A percentile compares a stretch with the other conserved stretches of the same genome.
These are phyloP conservation scores for Phenacoccus solenopsis DNA, from an alignment of 1,140 invertebrate genomes.

Conservation along the genomic window DNA sequence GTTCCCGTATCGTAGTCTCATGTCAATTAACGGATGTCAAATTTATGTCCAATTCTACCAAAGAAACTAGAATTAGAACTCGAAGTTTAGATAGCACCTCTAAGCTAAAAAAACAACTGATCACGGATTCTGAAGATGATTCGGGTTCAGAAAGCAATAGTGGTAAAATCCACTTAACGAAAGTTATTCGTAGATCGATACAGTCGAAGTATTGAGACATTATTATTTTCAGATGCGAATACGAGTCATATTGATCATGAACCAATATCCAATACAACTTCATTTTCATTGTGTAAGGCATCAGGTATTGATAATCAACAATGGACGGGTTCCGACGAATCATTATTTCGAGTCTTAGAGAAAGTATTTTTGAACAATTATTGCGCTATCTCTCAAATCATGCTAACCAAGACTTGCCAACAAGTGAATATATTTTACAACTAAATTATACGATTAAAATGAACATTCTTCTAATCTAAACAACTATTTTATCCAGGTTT, in stretches of 20 bases:
- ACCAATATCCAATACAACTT: constrained; percentile 25
- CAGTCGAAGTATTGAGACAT: not conserved
- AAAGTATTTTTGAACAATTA: constrained; percentile 87
- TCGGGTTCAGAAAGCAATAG: constrained; percentile 86
- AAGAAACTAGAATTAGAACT: not conserved
- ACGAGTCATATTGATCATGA: not conserved
- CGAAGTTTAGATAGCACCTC: not conserved
- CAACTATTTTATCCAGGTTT: constrained; percentile 31
- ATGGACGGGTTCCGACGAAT: constrained; percentile 90
- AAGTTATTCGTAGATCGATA: not conserved
- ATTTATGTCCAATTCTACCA: not conserved
- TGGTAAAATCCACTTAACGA: constrained; percentile 38
- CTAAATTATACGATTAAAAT: not conserved
- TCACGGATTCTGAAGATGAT: constrained; percentile 77
- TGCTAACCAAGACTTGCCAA: constrained; percentile 88
- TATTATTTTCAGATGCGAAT: not conserved
- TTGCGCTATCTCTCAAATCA: constrained; percentile 82
- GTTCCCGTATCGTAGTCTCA: not conserved
- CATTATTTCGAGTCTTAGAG: constrained; percentile 75
- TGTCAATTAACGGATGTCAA: not conserved
- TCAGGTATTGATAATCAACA: constrained; percentile 33
- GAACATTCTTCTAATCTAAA: not conserved
- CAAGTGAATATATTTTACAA: constrained; percentile 47
- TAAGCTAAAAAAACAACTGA: constrained; percentile 49
- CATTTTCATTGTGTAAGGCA: constrained; percentile 27